A percentile compares a stretch with the other conserved stretches of the same genome.
These are phyloP conservation scores for Rhinolophus sinicus DNA, from an alignment of 2,113 vertebrate genomes.

Conservation along the genomic window DNA sequence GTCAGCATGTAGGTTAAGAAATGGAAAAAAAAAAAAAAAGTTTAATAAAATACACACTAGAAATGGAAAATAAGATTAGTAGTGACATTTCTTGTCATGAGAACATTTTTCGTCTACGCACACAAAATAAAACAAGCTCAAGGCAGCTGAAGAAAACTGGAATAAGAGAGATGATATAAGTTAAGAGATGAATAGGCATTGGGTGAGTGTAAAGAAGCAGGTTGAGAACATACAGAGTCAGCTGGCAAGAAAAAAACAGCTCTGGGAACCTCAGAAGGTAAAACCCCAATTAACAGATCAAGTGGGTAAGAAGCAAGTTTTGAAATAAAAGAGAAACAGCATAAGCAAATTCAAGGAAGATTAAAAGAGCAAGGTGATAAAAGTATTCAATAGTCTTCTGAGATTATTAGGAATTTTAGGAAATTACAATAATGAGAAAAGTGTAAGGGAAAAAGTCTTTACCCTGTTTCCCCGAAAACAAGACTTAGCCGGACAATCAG, in stretches of 20 bases:
- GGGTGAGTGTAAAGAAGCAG: background rate
- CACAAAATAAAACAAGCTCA: slow-evolving; percentile 53
- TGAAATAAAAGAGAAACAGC: slow-evolving; percentile 56
- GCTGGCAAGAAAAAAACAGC: background rate
- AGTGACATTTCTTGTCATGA: slow-evolving; percentile 53
- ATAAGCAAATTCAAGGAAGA: slow-evolving; percentile 55
- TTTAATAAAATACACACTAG: slow-evolving; percentile 69
- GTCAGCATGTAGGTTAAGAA: slow-evolving; percentile 46
- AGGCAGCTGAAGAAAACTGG: slow-evolving; percentile 7
- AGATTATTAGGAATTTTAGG: slow-evolving; percentile 47
- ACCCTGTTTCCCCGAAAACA: no score
- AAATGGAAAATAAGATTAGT: slow-evolving; percentile 69
- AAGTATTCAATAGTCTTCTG: slow-evolving; percentile 39
- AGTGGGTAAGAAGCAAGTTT: slow-evolving; percentile 56
- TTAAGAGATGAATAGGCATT: slow-evolving; percentile 45
- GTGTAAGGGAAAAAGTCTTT: background rate
- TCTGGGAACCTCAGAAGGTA: background rate
- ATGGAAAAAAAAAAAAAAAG: background rate
- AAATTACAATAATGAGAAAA: slow-evolving; percentile 32
- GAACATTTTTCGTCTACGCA: slow-evolving; percentile 37
- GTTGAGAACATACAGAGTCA: background rate
- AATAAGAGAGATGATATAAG: slow-evolving; percentile 24
- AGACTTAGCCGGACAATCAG: no score
- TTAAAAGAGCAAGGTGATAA: slow-evolving; percentile 43
- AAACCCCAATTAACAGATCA: slow-evolving; percentile 67